phyloP scores from a whole-genome alignment of 2,888 invertebrate genomes.

The Slavum lentiscoides region DNA sequence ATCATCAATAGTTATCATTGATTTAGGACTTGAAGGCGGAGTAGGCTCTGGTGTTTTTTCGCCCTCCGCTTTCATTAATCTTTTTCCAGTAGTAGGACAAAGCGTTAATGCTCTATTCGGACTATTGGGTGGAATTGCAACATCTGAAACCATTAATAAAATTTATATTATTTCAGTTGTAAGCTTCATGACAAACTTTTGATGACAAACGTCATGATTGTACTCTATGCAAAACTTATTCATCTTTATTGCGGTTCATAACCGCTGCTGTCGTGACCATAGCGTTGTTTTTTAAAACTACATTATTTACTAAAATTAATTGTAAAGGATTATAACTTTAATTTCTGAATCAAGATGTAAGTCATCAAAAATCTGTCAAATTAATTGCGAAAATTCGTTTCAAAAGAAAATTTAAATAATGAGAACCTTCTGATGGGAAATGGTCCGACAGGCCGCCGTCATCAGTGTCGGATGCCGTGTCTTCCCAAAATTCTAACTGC shows the following conservation, averaged over 20 bases:
- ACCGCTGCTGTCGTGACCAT: conserved; percentile 53
- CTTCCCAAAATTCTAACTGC: conserved; percentile 53
- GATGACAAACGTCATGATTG: conserved; percentile 52
- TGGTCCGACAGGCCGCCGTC: conserved; percentile 70
- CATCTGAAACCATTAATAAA: conserved; percentile 41
- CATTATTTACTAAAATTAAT: conserved; percentile 19
- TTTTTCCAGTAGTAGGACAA: conserved; percentile 69
- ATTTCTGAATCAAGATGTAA: conserved; percentile 49
- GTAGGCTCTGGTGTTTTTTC: conserved; percentile 66
- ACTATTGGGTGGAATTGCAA: conserved; percentile 62
- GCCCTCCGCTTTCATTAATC: conserved; percentile 64
- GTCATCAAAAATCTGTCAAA: conserved; percentile 54
- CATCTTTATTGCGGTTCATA: conserved; percentile 26
- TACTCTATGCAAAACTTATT: conserved; percentile 14
- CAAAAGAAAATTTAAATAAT: conserved; percentile 33
- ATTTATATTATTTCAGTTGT: conserved; percentile 14
- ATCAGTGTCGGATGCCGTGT: conserved; percentile 61
- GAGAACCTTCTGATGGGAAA: conserved; percentile 62
- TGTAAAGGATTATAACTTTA: conserved; percentile 1
- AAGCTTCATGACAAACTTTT: conserved; percentile 47
- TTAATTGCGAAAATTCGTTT: conserved; percentile 34
- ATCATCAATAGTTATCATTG: conserved; percentile 38
- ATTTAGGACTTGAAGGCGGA: conserved; percentile 60
- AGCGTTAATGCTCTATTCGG: conserved; percentile 72
- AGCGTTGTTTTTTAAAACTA: conserved; percentile 12